Percentiles rank a stretch among this genome's conserved stretches.
Conservation (phyloP, 2,888 invertebrate species). For the Meloe dianella region DNA sequence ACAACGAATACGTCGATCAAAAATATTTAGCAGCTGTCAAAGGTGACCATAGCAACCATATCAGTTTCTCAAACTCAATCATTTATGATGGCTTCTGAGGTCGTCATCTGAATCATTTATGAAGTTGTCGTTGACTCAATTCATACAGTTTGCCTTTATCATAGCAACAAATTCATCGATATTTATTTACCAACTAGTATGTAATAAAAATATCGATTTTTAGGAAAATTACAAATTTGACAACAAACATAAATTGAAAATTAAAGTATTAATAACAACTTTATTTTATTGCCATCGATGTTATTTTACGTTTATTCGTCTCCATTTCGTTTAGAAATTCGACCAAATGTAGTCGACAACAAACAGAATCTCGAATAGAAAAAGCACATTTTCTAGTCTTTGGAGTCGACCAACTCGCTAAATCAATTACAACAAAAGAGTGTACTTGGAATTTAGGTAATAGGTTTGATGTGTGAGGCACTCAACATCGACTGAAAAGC, state of each 20-base stretch:
- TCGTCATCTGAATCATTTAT: background rate
- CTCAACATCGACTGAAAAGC: background rate
- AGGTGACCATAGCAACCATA: background rate
- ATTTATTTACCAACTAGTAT: no score
- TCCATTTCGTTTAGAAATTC: background rate
- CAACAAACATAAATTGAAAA: background rate
- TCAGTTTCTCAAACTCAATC: background rate
- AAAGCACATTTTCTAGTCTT: slow-evolving; percentile 15
- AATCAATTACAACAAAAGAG: slow-evolving; percentile 15
- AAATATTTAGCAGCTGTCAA: slow-evolving; percentile 12
- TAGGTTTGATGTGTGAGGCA: slow-evolving; percentile 15
- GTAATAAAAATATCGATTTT: no score
- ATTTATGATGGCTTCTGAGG: background rate
- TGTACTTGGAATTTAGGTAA: slow-evolving; percentile 17
- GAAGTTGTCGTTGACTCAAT: background rate
- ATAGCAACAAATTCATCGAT: background rate
- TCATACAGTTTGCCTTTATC: background rate
- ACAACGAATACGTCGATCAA: no score
- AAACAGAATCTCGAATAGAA: slow-evolving; percentile 10
- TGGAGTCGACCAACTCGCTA: slow-evolving; percentile 2
- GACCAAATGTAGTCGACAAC: background rate
- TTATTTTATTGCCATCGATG: background rate
- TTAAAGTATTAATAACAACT: no score
- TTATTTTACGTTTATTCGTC: background rate
- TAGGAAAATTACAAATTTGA: no score